These are phyloP conservation scores for Melikaiella ostensackeni DNA, from an alignment of 2,888 invertebrate genomes.

Conservation along the genomic window DNA sequence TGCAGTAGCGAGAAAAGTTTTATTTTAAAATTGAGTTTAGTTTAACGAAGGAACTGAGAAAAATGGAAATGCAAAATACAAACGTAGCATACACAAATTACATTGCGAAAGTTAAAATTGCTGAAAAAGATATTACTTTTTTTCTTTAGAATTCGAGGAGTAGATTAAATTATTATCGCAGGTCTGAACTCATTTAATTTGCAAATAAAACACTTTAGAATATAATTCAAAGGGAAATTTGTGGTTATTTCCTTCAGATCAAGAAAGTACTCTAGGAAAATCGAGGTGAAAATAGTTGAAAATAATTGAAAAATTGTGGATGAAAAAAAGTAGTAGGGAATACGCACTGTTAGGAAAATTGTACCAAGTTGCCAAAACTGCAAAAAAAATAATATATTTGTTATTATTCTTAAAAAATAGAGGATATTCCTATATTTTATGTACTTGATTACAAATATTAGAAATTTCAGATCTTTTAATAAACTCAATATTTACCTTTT, in stretches of 20 bases:
- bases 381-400: not conserved
- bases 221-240: too few species aligned
- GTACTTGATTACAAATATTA: not conserved
- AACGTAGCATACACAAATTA: not conserved
- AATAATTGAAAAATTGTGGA: not conserved
- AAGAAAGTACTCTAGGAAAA: too few species aligned
- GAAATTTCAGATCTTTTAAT: not conserved
- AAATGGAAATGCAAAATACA: not conserved
- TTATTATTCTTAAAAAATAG: too few species aligned
- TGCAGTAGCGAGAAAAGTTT: not conserved
- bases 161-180: not conserved
- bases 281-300: too few species aligned
- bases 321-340: not conserved
- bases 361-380: not conserved
- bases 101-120: not conserved
- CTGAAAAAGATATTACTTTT: not conserved
- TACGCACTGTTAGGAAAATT: not conserved
- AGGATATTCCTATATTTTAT: too few species aligned
- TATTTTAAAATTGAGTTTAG: constrained; percentile 2
- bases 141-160: too few species aligned
- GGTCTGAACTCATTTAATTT: not conserved
- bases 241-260: too few species aligned
- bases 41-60: not conserved
- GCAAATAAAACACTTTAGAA: not conserved
- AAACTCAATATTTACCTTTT: constrained; percentile 2